Evolutionary conservation across 1,140 invertebrate species (phyloP).

Genomic region (Drosophila lacteicornis): DNA sequence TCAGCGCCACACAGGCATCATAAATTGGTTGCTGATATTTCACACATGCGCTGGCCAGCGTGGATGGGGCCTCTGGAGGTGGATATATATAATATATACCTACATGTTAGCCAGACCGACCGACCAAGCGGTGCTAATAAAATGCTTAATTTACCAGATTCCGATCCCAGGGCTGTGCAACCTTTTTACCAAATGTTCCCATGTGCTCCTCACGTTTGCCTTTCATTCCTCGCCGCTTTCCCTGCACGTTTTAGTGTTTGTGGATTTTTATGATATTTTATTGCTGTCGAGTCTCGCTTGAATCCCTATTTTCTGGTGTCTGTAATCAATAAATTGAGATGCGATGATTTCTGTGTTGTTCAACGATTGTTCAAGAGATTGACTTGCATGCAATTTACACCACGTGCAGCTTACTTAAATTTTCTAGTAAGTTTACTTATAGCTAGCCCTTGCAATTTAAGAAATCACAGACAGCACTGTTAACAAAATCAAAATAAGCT

Average conservation of each 20-base stretch:
- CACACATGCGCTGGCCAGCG: slow-evolving; percentile 69
- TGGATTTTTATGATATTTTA: slow-evolving; percentile 65
- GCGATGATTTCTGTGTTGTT: slow-evolving; percentile 16
- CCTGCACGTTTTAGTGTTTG: slow-evolving; percentile 45
- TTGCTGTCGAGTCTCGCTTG: slow-evolving; percentile 26
- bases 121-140: slow-evolving; percentile 65
- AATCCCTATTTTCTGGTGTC: slow-evolving; percentile 1
- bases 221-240: background rate
- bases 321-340: slow-evolving; percentile 11
- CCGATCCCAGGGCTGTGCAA: slow-evolving; percentile 20
- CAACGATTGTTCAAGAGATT: slow-evolving; percentile 33
- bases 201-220: slow-evolving; percentile 24
- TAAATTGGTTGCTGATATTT: slow-evolving; percentile 77
- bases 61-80: background rate
- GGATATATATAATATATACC: slow-evolving; percentile 8
- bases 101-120: slow-evolving; percentile 16
- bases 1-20: slow-evolving; percentile 68
- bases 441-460: too few relatives aligned
- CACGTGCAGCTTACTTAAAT: too few relatives aligned
- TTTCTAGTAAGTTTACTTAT: too few relatives aligned
- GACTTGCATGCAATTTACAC: slow-evolving; percentile 13
- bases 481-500: slow-evolving; percentile 15
- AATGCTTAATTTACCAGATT: slow-evolving; percentile 76
- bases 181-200: slow-evolving; percentile 29
- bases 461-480: too few relatives aligned